Conservation (phyloP, 2,888 invertebrate species). For the Cantharis flavilabris region DNA sequence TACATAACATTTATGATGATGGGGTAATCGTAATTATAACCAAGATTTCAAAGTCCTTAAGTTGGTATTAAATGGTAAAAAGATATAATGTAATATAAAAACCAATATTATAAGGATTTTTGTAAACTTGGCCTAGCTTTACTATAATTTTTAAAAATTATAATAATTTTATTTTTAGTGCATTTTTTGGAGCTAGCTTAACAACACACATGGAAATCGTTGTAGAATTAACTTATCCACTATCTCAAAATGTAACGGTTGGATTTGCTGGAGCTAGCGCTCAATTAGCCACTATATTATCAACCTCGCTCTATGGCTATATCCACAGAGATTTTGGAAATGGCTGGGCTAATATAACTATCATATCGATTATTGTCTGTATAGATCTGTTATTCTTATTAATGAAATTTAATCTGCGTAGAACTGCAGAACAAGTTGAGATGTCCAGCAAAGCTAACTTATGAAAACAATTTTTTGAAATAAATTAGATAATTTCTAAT, state of each 20-base stretch:
- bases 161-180: background rate
- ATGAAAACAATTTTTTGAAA: background rate
- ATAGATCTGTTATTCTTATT: background rate
- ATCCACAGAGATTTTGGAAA: background rate
- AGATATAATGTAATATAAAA: too few species aligned
- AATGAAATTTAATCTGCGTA: background rate
- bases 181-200: background rate
- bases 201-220: background rate
- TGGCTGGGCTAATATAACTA: background rate
- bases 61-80: too few species aligned
- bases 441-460: background rate
- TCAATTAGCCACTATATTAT: background rate
- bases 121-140: too few species aligned
- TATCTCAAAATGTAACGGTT: background rate
- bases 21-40: background rate
- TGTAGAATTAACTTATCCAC: background rate
- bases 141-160: background rate
- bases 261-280: background rate
- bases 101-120: too few species aligned
- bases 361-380: background rate
- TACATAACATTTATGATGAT: background rate
- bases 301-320: background rate
- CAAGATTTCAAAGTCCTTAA: too few species aligned
- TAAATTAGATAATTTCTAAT: too few species aligned
- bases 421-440: background rate